phyloP scores from a whole-genome alignment of 2,797 vertebrate species.

The Tokudaia muenninki region DNA sequence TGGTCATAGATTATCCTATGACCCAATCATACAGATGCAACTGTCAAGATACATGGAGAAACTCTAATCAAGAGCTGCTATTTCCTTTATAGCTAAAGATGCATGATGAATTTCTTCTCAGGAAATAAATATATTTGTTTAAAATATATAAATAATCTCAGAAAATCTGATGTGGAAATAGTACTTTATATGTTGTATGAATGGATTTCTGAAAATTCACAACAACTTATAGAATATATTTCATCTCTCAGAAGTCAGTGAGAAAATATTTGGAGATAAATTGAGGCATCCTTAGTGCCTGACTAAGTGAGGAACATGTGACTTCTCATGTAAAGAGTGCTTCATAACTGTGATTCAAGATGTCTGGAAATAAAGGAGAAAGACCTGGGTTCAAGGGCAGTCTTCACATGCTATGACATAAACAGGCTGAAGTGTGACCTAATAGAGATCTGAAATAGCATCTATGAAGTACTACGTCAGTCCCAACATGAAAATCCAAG shows the following conservation, averaged over 20 bases:
- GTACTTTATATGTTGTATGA: not conserved
- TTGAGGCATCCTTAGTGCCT: not conserved
- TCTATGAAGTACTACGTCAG: not conserved
- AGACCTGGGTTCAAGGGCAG: not conserved
- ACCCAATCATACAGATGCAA: not conserved
- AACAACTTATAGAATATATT: not conserved
- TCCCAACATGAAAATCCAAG: no score
- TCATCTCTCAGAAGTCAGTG: not conserved
- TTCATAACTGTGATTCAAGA: no score
- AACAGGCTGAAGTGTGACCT: not conserved
- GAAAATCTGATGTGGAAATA: not conserved
- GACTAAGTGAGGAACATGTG: fast-evolving
- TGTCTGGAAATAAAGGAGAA: not conserved
- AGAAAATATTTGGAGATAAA: not conserved
- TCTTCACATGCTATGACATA: not conserved
- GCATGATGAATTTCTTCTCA: no score
- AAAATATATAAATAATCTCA: not conserved
- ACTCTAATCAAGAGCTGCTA: not conserved
- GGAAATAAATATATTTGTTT: not conserved
- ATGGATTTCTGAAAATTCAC: not conserved
- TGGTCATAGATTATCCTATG: no score
- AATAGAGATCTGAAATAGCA: not conserved
- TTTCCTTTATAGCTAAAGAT: not conserved
- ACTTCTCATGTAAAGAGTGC: not conserved
- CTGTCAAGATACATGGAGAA: not conserved